Conservation (phyloP, 2,888 invertebrate species). For the Harpalus rubripes region DNA sequence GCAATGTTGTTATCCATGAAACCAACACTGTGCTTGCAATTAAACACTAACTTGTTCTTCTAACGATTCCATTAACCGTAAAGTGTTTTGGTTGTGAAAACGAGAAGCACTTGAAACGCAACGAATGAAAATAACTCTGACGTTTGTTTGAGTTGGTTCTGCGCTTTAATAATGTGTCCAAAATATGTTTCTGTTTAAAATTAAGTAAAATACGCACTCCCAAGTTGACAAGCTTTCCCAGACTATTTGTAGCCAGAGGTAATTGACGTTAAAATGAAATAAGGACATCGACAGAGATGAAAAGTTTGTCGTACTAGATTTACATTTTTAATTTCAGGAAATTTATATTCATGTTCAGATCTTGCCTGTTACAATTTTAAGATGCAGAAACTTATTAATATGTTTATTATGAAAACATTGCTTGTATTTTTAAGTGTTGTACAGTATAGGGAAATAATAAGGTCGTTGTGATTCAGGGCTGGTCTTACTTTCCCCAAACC, state of each 20-base stretch:
- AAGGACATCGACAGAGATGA: not conserved
- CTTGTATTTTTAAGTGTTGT: too few species aligned
- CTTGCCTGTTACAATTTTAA: too few species aligned
- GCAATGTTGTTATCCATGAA: slow-evolving; percentile 2
- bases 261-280: not conserved
- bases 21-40: slow-evolving; percentile 27
- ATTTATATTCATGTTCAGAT: too few species aligned
- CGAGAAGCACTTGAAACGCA: slow-evolving; percentile 37
- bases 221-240: slow-evolving; percentile 7
- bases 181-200: slow-evolving; percentile 50
- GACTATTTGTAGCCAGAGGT: slow-evolving; percentile 13
- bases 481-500: too few species aligned
- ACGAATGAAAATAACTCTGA: slow-evolving; percentile 63
- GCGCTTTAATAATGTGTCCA: slow-evolving; percentile 41
- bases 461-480: too few species aligned
- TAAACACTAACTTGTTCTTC: slow-evolving; percentile 48
- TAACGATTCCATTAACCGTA: slow-evolving; percentile 8
- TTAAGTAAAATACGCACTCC: slow-evolving; percentile 46
- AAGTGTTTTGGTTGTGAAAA: slow-evolving; percentile 33
- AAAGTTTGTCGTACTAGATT: slow-evolving; percentile 2
- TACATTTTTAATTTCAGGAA: not conserved
- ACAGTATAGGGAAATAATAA: too few species aligned
- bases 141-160: slow-evolving; percentile 18
- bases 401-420: too few species aligned
- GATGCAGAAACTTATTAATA: too few species aligned